These are phyloP conservation scores for Cydia fagiglandana DNA, from an alignment of 1,140 invertebrate genomes.

Conservation along the genomic window DNA sequence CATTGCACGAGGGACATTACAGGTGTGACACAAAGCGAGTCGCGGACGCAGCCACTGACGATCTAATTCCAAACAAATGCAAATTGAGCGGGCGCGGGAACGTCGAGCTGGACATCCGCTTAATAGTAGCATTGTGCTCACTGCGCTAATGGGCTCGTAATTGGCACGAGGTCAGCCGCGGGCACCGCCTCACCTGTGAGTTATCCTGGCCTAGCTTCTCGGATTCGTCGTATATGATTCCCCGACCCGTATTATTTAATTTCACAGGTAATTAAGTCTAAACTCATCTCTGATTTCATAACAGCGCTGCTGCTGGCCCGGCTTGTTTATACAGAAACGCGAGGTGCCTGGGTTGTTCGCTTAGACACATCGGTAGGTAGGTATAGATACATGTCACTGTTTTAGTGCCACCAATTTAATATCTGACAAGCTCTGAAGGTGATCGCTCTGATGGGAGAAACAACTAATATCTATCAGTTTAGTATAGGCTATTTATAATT, in stretches of 20 bases:
- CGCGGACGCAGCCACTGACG: constrained; percentile 40
- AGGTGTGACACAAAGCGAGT: constrained; percentile 51
- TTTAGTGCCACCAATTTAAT: constrained; percentile 24
- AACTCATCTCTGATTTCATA: constrained; percentile 45
- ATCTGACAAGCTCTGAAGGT: constrained; percentile 13
- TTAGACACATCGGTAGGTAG: not conserved
- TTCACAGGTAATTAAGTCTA: constrained; percentile 60
- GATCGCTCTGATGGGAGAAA: not conserved
- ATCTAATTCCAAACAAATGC: constrained; percentile 72
- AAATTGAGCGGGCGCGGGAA: constrained; percentile 63
- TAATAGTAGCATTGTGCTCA: constrained; percentile 67
- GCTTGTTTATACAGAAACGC: constrained; percentile 33
- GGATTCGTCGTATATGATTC: constrained; percentile 41
- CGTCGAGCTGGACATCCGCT: constrained; percentile 62
- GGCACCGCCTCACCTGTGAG: constrained; percentile 52
- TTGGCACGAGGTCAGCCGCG: constrained; percentile 68
- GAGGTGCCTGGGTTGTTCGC: constrained; percentile 7
- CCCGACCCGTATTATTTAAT: constrained; percentile 55
- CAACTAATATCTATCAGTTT: not conserved
- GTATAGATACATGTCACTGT: not conserved
- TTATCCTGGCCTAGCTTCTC: constrained; percentile 42
- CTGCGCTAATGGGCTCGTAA: constrained; percentile 68
- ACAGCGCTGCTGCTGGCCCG: constrained; percentile 31
- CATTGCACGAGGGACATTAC: constrained; percentile 38
- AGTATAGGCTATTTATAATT: not conserved